A percentile compares a stretch with the other conserved stretches of the same genome.
phyloP scores from a whole-genome alignment of 2,113 vertebrate genomes.

The Entelurus aequoreus region DNA sequence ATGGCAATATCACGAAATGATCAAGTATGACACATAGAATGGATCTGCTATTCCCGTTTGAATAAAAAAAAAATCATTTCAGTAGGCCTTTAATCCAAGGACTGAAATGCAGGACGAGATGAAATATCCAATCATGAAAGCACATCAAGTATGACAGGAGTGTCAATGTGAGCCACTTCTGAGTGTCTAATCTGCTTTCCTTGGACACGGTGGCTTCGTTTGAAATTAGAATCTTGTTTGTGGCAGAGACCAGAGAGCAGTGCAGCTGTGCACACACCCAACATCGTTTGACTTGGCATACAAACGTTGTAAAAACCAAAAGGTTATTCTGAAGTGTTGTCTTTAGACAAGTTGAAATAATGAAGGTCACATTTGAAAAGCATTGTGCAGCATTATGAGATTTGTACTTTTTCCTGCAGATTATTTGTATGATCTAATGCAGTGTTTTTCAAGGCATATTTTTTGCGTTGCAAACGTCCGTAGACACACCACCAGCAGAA shows the following conservation, averaged over 20 bases:
- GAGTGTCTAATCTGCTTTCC: slow-evolving; percentile 55
- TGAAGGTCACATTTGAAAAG: slow-evolving; percentile 3
- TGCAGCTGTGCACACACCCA: slow-evolving; percentile 24
- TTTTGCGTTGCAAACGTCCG: too few species aligned
- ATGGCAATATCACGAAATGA: too few species aligned
- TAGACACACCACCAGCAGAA: too few species aligned
- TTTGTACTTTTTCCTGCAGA: not conserved
- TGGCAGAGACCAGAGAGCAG: slow-evolving; percentile 47
- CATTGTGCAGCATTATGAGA: not conserved
- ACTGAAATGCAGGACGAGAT: slow-evolving; percentile 24
- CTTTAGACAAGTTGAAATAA: not conserved
- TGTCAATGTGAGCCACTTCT: slow-evolving; percentile 45
- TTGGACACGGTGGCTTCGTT: slow-evolving; percentile 34
- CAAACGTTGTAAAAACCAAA: slow-evolving; percentile 33
- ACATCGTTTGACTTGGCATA: slow-evolving; percentile 41
- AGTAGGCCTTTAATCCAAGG: too few species aligned
- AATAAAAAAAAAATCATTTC: too few species aligned
- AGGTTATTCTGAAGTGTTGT: not conserved
- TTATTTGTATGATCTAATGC: too few species aligned
- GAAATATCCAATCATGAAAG: slow-evolving; percentile 53
- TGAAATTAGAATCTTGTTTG: slow-evolving; percentile 67
- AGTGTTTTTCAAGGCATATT: too few species aligned
- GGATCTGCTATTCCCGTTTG: too few species aligned
- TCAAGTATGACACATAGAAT: too few species aligned
- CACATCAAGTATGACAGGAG: slow-evolving; percentile 50